These are phyloP conservation scores for Ridgeia piscesae DNA, from an alignment of 1,140 invertebrate species.

Conservation along the genomic window DNA sequence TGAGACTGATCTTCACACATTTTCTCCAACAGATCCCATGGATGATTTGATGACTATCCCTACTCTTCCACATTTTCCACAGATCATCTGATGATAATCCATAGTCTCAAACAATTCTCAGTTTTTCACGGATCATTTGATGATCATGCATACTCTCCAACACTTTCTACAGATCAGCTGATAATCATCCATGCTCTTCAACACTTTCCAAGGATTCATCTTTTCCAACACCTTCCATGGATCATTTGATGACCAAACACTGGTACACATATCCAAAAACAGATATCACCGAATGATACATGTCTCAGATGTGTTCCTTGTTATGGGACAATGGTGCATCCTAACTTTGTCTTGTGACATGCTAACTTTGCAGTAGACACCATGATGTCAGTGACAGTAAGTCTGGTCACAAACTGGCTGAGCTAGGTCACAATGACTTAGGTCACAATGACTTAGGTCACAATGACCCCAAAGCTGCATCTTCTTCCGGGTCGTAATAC, in stretches of 20 bases:
- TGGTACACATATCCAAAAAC: background rate
- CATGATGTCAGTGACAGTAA: background rate
- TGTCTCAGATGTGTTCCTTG: background rate
- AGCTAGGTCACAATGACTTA: slow-evolving; percentile 3
- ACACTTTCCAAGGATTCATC: background rate
- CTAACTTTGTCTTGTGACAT: too few species aligned
- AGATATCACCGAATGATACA: background rate
- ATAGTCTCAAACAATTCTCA: too few species aligned
- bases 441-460: background rate
- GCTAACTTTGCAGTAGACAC: background rate
- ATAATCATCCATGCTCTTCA: too few species aligned
- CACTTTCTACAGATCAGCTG: too few species aligned
- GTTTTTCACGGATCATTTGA: too few species aligned
- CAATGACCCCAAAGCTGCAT: slow-evolving; percentile 27
- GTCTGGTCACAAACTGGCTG: background rate
- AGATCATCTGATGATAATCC: too few species aligned
- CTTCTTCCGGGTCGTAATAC: slow-evolving; percentile 48
- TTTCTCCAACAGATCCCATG: too few species aligned
- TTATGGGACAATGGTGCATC: background rate
- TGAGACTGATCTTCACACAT: too few species aligned
- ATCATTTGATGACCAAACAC: background rate
- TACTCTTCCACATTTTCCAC: too few species aligned
- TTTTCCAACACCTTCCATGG: too few species aligned
- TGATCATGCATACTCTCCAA: too few species aligned
- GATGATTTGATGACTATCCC: too few species aligned